Base-by-base conservation (phyloP, 2,797 vertebrate genomes). In the Hyperoplus lanceolatus region DNA sequence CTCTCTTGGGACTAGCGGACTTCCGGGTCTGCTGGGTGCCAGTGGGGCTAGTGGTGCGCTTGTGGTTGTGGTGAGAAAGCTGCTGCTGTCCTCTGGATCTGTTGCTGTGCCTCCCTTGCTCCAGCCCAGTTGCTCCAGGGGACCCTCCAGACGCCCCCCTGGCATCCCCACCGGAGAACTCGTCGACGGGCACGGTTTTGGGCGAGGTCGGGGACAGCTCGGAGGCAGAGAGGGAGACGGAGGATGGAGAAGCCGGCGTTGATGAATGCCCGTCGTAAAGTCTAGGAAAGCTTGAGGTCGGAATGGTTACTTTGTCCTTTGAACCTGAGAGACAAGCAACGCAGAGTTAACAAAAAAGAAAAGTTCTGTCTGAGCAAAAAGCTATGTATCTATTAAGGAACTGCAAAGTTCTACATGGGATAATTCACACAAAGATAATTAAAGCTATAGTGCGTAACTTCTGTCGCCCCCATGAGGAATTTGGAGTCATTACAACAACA, bases 261-360 rank as follows among this genome's bases (percentile, higher is more conserved):
- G 95, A 88, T 41, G 89, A 93, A 85, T 92, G 94, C 46, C 97
- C 96, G 76, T 97, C 97, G 76, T 93, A 92, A 76, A 92, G 88
- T 90, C 93, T 94, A 79, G 90, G 84, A 90, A 97, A 95, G 94
- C 90, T 95, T 92, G 96, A 94, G 82, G 96, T 95, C 91, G 95
- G 92, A 92, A 95, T 93, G 90, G 89, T 95, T 83, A 85, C 93
- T 95, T 92, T 94, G 89, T 97, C 96, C 95, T 96, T 95, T 85
- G 96, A 93, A 95, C 95, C 98, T 99, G 87, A 62, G 89, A 80
- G 50, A 70, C 67, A 88, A 84, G 59, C 58, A 79, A 41, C 1
- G 18, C 15, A 51, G 48, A 70, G 41, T 87, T n/a, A 90, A 64
- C 71, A 57, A 51, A 43, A 18, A 90, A 64, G 70, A 57, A 51